Conservation (phyloP, 2,113 vertebrate species). For the Numida meleagris region DNA sequence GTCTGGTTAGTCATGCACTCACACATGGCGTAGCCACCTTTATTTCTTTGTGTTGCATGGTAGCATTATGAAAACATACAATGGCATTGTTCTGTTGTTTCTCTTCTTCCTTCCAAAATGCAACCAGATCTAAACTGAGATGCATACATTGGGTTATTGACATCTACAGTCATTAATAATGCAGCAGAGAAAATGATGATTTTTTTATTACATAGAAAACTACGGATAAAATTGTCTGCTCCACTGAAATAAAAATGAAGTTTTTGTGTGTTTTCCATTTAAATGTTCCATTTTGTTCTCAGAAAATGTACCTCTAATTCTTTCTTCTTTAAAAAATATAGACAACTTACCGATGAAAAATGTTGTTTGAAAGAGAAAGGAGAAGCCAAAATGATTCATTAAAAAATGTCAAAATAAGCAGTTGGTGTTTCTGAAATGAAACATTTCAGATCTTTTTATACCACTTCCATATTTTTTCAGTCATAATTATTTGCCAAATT, state of each 20-base stretch:
- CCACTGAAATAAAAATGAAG: neutral
- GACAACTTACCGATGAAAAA: neutral
- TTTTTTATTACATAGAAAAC: conserved; percentile 8
- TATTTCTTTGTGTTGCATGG: neutral
- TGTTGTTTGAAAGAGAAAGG: conserved; percentile 14
- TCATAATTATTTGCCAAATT: conserved; percentile 55
- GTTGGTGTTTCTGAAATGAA: conserved; percentile 46
- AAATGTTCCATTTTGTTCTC: conserved; percentile 12
- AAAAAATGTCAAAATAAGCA: conserved; percentile 65
- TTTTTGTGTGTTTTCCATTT: neutral
- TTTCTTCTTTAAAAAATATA: neutral
- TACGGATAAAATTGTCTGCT: neutral
- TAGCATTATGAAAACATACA: neutral
- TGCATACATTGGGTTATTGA: neutral
- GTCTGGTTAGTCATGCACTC: neutral
- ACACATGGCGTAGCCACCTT: neutral
- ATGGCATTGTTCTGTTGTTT: neutral
- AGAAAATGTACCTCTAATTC: neutral
- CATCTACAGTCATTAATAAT: neutral
- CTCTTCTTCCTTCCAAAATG: neutral
- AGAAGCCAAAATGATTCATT: conserved; percentile 51
- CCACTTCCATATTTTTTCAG: conserved; percentile 34
- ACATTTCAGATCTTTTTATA: conserved; percentile 48
- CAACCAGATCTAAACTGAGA: neutral
- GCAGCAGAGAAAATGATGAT: neutral